phyloP scores from a whole-genome alignment of 2,888 invertebrate species.

The Galeopsomyia nigrocyanea region DNA sequence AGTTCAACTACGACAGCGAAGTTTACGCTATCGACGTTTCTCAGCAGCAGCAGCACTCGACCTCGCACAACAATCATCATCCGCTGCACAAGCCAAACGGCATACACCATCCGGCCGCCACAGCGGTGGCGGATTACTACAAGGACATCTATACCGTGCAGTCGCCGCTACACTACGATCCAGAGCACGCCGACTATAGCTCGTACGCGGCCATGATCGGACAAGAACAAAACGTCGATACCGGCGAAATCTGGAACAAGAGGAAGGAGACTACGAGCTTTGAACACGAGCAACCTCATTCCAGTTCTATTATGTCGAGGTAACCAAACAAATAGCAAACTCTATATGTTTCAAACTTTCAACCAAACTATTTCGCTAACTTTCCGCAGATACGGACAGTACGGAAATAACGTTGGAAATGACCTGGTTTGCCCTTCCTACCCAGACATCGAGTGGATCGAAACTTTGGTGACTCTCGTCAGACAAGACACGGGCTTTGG shows the following conservation, averaged over 20 bases:
- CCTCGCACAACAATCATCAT: constrained; percentile 8
- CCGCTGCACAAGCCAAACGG: constrained; percentile 55
- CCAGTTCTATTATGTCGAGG: constrained; percentile 66
- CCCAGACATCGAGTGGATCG: constrained; percentile 71
- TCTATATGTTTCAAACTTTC: no score
- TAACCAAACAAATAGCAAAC: constrained; percentile 49
- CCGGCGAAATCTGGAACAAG: constrained; percentile 67
- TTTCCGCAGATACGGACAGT: constrained; percentile 63
- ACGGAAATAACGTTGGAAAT: constrained; percentile 52
- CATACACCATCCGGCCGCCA: constrained; percentile 17
- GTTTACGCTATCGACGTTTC: constrained; percentile 63
- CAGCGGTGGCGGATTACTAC: constrained; percentile 57
- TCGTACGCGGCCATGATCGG: constrained; percentile 63
- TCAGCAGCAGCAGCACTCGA: constrained; percentile 54
- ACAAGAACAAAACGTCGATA: constrained; percentile 67
- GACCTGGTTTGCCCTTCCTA: constrained; percentile 66
- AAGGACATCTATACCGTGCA: constrained; percentile 64
- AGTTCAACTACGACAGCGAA: constrained; percentile 61
- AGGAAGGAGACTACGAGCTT: constrained; percentile 75
- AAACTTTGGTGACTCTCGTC: constrained; percentile 84
- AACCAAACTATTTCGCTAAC: no score
- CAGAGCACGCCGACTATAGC: constrained; percentile 63
- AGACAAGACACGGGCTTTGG: constrained; percentile 97
- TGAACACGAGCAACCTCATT: constrained; percentile 73
- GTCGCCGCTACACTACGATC: constrained; percentile 62